Base-by-base conservation (phyloP, 2,113 vertebrate genomes). In the Actenoides hombroni region DNA sequence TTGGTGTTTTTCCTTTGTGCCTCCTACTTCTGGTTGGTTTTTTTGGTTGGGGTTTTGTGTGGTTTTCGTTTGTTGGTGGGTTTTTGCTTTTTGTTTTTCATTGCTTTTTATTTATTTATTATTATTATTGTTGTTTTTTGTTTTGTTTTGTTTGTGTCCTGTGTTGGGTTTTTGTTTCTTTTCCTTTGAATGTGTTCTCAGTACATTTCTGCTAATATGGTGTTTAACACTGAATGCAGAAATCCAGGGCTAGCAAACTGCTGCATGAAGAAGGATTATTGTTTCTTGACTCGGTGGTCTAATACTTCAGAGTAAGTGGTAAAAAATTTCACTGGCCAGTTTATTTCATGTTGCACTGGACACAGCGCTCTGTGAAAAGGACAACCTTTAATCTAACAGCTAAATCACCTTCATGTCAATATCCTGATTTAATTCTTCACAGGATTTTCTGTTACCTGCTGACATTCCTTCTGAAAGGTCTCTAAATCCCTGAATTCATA, bases 391-490 rank as follows among this genome's bases (percentile, higher is more conserved):
- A 90, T 80, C 69, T 70, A 71, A 53, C 69, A 85, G 81, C 57
- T 87, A 91, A 86, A 91, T 88, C 78, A 63, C 48, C 86, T 97
- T 60, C 39, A 48, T 81, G 26, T 88, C 44, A 71, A 48, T 75
- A 84, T 60, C 83, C 53, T 82, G 81, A 95, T 87, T 46, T 92
- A 92, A 87, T 92, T 95, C 77, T 63, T 90, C 60, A 82, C 3
- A 5, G 67, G 80, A 51, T 90, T 94, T 91, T 89, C 77, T 82
- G 21, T 89, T 84, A 84, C 78, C 35, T 8, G 12, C 44, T 92
- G 83, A 84, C 39, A 64, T 91, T 19, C 16, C 26, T 51, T 77
- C 73, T 88, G 80, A 78, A 88, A 56, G 20, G 35, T 63, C 42
- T 88, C 46, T 70, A 28, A 84, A 68, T 69, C 23, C 68, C 83